Conservation (phyloP, 2,888 invertebrate genomes). For the Eristalis pertinax region DNA sequence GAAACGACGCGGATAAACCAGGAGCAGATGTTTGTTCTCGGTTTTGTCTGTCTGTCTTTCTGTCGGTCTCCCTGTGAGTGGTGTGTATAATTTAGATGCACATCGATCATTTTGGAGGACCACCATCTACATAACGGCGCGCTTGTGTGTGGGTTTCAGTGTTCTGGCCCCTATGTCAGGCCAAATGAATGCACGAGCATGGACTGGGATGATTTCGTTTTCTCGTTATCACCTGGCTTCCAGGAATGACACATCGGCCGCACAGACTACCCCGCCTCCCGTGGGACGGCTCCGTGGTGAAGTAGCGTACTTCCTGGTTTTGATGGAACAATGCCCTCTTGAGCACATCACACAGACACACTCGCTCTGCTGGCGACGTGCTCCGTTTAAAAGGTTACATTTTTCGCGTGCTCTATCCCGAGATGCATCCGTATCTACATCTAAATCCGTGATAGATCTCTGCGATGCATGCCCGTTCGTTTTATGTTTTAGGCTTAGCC, state of each 20-base stretch:
- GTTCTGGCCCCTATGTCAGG: not conserved
- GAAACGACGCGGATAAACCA: slow-evolving; percentile 56
- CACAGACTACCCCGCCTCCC: not conserved
- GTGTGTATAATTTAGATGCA: slow-evolving; percentile 64
- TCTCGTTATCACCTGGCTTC: slow-evolving; percentile 65
- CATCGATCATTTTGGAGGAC: slow-evolving; percentile 68
- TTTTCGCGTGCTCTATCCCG: slow-evolving; percentile 37
- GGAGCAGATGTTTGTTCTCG: slow-evolving; percentile 64
- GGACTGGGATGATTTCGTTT: slow-evolving; percentile 39
- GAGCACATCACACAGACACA: no score
- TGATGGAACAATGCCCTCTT: slow-evolving; percentile 42
- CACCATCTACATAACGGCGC: slow-evolving; percentile 62
- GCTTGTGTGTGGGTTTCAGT: not conserved
- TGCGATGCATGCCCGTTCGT: slow-evolving; percentile 8
- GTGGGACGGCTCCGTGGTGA: not conserved
- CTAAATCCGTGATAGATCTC: slow-evolving; percentile 50
- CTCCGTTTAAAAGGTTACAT: not conserved
- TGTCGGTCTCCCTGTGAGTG: slow-evolving; percentile 3
- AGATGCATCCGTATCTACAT: slow-evolving; percentile 53
- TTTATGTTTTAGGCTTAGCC: slow-evolving; percentile 13
- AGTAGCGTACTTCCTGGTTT: slow-evolving; percentile 60
- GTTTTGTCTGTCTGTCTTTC: slow-evolving; percentile 31
- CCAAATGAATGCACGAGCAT: slow-evolving; percentile 61
- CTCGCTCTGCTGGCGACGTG: not conserved
- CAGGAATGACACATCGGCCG: slow-evolving; percentile 55